phyloP scores from a whole-genome alignment of 2,797 vertebrate species.

The Pseudomugil tenellus region DNA sequence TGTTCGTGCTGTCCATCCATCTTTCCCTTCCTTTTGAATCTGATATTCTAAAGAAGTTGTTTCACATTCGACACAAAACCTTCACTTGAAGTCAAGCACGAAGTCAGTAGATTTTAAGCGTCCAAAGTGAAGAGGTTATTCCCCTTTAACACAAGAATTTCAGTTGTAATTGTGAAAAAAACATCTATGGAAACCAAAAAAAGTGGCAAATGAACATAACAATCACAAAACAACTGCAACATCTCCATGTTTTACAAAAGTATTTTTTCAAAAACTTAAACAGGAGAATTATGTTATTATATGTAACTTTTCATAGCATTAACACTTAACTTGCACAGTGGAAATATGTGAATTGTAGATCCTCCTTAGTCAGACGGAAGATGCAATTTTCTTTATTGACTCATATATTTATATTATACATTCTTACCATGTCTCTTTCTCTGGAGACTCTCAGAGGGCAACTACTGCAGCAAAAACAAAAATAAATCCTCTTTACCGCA shows the following conservation, averaged over 20 bases:
- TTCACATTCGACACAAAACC: background rate
- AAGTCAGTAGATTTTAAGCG: background rate
- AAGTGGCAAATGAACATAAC: background rate
- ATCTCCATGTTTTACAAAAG: background rate
- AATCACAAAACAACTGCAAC: background rate
- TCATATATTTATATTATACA: too few species aligned
- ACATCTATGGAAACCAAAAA: too few species aligned
- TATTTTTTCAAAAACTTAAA: background rate
- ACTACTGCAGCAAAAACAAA: slow-evolving; percentile 28
- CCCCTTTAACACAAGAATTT: background rate
- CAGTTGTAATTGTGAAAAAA: background rate
- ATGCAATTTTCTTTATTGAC: background rate
- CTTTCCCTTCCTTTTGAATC: background rate
- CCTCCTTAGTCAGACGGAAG: background rate
- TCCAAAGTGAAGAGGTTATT: background rate
- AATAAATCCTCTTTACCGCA: slow-evolving; percentile 40
- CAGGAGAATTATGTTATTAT: background rate
- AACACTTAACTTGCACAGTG: background rate
- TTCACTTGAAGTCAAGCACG: background rate
- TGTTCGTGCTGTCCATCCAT: background rate
- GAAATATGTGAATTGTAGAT: background rate
- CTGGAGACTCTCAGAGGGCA: slow-evolving; percentile 37
- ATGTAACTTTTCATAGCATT: background rate
- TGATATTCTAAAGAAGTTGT: background rate
- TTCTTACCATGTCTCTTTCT: slow-evolving; percentile 33